Base-by-base conservation (phyloP, 2,113 vertebrate species). In the Manacus vitellinus region DNA sequence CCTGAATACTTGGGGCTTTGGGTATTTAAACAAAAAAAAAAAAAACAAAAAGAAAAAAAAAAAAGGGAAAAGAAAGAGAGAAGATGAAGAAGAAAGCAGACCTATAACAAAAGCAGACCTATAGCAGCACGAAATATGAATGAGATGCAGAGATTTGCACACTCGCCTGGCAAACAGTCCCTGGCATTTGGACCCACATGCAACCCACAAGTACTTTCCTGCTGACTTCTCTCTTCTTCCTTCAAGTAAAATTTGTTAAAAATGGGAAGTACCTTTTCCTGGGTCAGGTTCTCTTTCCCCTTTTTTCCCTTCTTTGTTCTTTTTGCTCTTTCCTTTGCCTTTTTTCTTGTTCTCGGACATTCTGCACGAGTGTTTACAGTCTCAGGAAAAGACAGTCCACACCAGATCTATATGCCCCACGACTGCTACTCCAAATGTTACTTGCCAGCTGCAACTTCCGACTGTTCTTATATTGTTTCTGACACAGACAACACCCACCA, bases 341-440 rank as follows among this genome's bases (percentile, higher is more conserved):
- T 96, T 98, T 96, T 96, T 98, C 94, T 97, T 98, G 97, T 30
- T 96, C 97, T 98, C 97, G 25, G 98, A 96, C 98, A 98, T 98
- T 93, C 97, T 98, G 97, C 88, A 92, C 90, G 43, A 96, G 84
- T 95, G 95, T 95, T 97, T 96, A 97, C 86, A 94, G 95, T 92
- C 93, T 96, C 93, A 43, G 88, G 82, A 96, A 95, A 96, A 92
- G 92, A 82, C 79, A 95, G 82, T 93, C 92, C 95, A 96, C 95
- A 91, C 91, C 89, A 97, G 93, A 94, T 87, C 92, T 94, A 97
- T 96, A 96, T 97, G 91, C 96, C 94, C 96, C 94, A 96, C 35
- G 44, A 97, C 89, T 90, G 92, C 92, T 96, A 97, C 88, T 97
- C 95, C 85, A 97, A 96, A 95, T 75, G 62, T 96, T 92, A 93